phyloP scores from a whole-genome alignment of 1,140 invertebrate genomes.

The Aricia agestis region DNA sequence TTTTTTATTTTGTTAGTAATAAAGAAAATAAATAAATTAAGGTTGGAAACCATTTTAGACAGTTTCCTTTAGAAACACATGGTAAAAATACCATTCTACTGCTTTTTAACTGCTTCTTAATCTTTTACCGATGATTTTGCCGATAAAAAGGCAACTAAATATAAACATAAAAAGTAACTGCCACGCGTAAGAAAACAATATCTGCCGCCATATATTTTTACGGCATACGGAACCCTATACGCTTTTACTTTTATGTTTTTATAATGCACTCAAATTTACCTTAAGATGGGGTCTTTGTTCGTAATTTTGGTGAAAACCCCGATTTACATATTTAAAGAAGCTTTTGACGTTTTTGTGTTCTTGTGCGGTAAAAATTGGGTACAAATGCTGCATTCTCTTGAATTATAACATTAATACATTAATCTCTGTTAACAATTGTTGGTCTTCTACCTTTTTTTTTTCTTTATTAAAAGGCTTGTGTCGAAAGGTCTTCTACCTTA shows the following conservation, averaged over 20 bases:
- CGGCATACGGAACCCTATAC: not conserved
- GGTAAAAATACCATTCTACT: not conserved
- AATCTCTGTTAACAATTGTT: too few species aligned
- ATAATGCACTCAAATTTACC: constrained; percentile 8
- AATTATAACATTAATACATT: too few species aligned
- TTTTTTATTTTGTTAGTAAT: too few species aligned
- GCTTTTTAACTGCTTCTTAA: not conserved
- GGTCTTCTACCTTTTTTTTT: too few species aligned
- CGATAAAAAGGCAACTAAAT: not conserved
- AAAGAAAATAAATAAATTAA: too few species aligned
- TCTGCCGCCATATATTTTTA: not conserved
- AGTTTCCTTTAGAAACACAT: not conserved
- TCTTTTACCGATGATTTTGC: not conserved
- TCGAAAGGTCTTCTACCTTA: too few species aligned
- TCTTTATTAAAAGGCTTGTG: too few species aligned
- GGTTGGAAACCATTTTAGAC: too few species aligned
- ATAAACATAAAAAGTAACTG: not conserved
- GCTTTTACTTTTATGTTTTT: constrained; percentile 7
- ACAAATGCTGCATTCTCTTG: too few species aligned
- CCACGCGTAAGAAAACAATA: constrained; percentile 1
- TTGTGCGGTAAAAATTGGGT: too few species aligned
- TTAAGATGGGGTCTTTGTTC: constrained; percentile 7
- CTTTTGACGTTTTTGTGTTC: not conserved
- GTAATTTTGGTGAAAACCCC: constrained; percentile 1
- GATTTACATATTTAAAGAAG: not conserved